Conservation (phyloP, 2,797 vertebrate genomes). For the Sebastolobus altivelis region DNA sequence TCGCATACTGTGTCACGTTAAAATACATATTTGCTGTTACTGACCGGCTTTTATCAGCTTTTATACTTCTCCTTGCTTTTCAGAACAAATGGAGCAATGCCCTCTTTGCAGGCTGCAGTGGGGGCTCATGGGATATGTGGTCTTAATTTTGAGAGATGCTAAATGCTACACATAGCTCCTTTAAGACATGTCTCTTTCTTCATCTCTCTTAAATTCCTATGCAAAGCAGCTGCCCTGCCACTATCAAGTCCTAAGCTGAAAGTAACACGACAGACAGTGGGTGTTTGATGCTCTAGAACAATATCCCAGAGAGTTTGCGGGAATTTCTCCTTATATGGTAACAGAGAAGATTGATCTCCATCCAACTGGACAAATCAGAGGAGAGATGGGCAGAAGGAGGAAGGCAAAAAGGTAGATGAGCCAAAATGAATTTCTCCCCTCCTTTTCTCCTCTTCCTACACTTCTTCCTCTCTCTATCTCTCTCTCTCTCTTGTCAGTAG, state of each 20-base stretch:
- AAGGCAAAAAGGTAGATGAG: slow-evolving; percentile 25
- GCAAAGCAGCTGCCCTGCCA: slow-evolving; percentile 14
- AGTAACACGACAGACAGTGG: slow-evolving; percentile 20
- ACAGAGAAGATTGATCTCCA: not conserved
- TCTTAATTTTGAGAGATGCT: not conserved
- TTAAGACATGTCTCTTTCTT: not conserved
- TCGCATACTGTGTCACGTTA: not conserved
- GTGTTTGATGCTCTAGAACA: slow-evolving; percentile 26
- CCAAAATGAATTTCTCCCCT: not conserved
- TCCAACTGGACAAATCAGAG: slow-evolving; percentile 23
- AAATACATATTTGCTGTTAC: not conserved
- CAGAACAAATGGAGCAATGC: not conserved
- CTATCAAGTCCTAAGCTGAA: slow-evolving; percentile 23
- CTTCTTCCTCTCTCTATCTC: not conserved
- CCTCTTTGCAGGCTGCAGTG: not conserved
- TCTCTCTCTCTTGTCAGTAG: slow-evolving; percentile 81
- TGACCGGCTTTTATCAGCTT: not conserved
- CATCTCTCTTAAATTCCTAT: slow-evolving; percentile 10
- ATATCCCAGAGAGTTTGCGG: slow-evolving; percentile 26
- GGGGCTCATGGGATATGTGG: not conserved
- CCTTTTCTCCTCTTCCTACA: not conserved
- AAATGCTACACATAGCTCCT: slow-evolving; percentile 23
- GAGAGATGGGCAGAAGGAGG: slow-evolving; percentile 1
- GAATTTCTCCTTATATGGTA: slow-evolving; percentile 23
- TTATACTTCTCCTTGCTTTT: not conserved